Evolutionary conservation across 2,797 vertebrate species (phyloP), one percentile per base, ranked within the genome.

Genomic region (Ataeniobius toweri): DNA sequence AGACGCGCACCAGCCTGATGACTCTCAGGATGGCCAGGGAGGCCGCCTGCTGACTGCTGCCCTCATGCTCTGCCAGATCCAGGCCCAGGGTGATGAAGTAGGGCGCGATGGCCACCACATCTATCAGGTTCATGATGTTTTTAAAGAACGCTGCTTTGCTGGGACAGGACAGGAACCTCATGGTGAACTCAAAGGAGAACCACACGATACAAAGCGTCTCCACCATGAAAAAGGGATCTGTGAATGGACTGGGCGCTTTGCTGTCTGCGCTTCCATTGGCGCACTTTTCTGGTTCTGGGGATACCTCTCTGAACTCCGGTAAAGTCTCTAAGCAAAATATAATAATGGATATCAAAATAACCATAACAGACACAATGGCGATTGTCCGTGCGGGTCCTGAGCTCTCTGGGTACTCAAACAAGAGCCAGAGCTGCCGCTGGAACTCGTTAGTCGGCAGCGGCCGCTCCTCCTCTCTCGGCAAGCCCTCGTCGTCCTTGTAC

Each of bases 111-210:
- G 97, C 97, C 77, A 99, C 96, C 0, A 98, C 92, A 84, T 99
- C 98, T 0, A 99, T 99, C 85, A 96, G 91, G 90, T 99, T 99
- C 98, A 99, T 99, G 75, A 99, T 95, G 91, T 98, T 98, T 73
- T 97, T 97, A 80, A 97, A 99, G 93, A 99, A 99, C 69, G 94
- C 96, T 0, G 97, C 83, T 83, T 99, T 99, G 86, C 97, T 98
- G 72, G 98, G 98, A 81, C 97, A 98, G 53, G 97, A 96, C 0
- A 97, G 94, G 84, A 99, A 98, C 76, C 98, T 94, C 79, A 98
- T 95, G 5, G 96, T 88, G 69, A 99, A 96, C 85, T 99, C 98
- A 51, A 99, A 98, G 0, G 96, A 95, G 93, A 99, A 99, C 98
- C 98, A 99, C 73, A 98, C 95, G 0, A 99, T 96, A 89, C 97